Percentiles rank a stretch among this genome's conserved stretches.
phyloP scores from a whole-genome alignment of 2,797 vertebrate genomes.

The Silurus aristotelis region DNA sequence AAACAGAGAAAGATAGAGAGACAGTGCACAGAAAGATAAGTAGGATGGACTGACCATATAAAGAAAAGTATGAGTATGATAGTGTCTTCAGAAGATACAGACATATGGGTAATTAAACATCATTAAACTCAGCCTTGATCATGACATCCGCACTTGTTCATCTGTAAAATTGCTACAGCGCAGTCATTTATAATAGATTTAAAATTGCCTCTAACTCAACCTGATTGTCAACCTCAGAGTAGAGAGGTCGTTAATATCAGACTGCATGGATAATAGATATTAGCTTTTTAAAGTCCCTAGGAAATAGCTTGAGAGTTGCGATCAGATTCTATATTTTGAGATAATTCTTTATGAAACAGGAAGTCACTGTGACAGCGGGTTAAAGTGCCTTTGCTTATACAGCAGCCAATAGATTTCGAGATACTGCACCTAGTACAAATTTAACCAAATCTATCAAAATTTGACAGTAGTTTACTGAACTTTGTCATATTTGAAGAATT shows the following conservation, averaged over 20 bases:
- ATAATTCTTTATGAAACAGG: constrained; percentile 1
- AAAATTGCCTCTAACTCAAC: not conserved
- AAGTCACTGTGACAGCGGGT: not conserved
- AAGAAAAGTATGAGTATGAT: constrained; percentile 18
- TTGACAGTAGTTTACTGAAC: not conserved
- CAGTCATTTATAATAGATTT: constrained; percentile 13
- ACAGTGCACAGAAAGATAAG: constrained; percentile 34
- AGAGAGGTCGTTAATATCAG: not conserved
- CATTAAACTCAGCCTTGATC: constrained; percentile 9
- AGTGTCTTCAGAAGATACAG: constrained; percentile 30
- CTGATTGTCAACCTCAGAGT: not conserved
- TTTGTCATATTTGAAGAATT: not conserved
- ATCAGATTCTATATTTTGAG: not conserved
- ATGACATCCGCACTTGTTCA: constrained; percentile 8
- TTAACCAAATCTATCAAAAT: not conserved
- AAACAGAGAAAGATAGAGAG: constrained; percentile 33
- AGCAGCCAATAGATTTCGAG: not conserved
- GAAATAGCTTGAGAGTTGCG: not conserved
- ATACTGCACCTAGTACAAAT: not conserved
- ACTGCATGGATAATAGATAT: not conserved
- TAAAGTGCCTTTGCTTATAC: not conserved
- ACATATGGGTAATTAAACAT: constrained; percentile 36
- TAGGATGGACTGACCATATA: constrained; percentile 26
- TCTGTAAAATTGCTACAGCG: constrained; percentile 12
- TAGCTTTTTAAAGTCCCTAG: constrained; percentile 1